phyloP scores from a whole-genome alignment of 2,113 vertebrate genomes.

The Haplochromis vanheusdeni region DNA sequence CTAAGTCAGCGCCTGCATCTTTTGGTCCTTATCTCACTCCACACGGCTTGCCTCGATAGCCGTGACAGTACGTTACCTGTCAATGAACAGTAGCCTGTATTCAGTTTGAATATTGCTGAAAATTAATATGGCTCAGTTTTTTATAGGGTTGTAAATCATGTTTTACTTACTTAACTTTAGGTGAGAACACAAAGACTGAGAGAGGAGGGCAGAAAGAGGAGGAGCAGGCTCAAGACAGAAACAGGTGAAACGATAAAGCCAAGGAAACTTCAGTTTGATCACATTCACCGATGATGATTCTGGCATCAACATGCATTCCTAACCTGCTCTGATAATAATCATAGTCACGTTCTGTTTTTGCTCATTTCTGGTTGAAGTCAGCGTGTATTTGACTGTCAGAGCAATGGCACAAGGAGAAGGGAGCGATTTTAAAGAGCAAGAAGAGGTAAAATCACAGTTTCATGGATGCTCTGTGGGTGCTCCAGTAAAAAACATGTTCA shows the following conservation, averaged over 20 bases:
- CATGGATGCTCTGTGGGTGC: not conserved
- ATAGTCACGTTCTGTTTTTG: not conserved
- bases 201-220: not conserved
- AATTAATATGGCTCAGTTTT: not conserved
- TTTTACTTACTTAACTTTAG: not conserved
- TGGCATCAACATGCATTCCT: not conserved
- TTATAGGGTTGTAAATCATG: not conserved
- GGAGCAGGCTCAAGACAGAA: not conserved
- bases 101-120: not conserved
- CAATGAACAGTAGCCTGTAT: not conserved
- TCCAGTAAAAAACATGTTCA: not conserved
- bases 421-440: not conserved
- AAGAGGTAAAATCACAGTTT: not conserved
- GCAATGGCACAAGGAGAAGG: not conserved
- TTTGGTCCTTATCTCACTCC: not conserved
- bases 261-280: not conserved
- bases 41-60: not conserved
- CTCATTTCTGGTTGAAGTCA: not conserved
- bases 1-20: not conserved
- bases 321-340: not conserved
- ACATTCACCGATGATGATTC: not conserved
- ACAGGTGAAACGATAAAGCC: not conserved
- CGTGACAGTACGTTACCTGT: not conserved
- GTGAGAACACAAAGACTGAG: not conserved
- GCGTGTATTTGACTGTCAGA: not conserved